Evolutionary conservation across 2,888 invertebrate species (phyloP), one percentile per base, ranked within the genome.

Genomic region (Spisula subtruncata): DNA sequence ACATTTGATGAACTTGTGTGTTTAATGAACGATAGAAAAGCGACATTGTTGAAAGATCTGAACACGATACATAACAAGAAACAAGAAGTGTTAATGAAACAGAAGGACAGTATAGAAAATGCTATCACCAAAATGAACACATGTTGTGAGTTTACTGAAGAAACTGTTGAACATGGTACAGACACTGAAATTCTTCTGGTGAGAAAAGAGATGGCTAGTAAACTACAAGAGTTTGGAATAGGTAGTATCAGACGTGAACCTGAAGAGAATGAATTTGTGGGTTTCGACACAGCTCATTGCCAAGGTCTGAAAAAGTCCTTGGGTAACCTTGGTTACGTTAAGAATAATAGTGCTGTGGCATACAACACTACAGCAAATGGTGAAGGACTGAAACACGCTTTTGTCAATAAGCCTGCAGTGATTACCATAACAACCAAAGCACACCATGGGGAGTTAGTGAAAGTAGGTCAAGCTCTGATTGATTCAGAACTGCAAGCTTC

Each of bases 181-280:
- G 97, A 97, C 90, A 97, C 97, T 35, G 97, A 97, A 92, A 96
- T 97, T 71, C 95, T 97, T 29, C 95, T 97, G 83, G 97, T 97
- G 60, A 97, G 97, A 94, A 97, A 97, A 90, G 97, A 97, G 94
- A 96, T 97, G 95, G 95, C 96, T 4, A 97, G 97, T 83, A 96
- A 97, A 86, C 94, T 97, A 71, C 95, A 96, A 85, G 96, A 97
- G 89, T 96, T 97, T 56, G 95, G 94, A 14, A 86, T 92, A 41
- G 91, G 94, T 46, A 92, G 93, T 16, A 89, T 96, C 6, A 95
- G 96, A 86, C 95, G 94, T 83, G 94, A 94, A 82, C 96, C 97
- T 4, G 96, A 97, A 85, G 96, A 97, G 92, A 97, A 96, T 92
- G 95, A 96, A 54, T 96, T 95, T 92, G 90, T 97, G 5, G 91